These are phyloP conservation scores for Pavo muticus DNA, from an alignment of 2,113 vertebrate species.

Conservation along the genomic window DNA sequence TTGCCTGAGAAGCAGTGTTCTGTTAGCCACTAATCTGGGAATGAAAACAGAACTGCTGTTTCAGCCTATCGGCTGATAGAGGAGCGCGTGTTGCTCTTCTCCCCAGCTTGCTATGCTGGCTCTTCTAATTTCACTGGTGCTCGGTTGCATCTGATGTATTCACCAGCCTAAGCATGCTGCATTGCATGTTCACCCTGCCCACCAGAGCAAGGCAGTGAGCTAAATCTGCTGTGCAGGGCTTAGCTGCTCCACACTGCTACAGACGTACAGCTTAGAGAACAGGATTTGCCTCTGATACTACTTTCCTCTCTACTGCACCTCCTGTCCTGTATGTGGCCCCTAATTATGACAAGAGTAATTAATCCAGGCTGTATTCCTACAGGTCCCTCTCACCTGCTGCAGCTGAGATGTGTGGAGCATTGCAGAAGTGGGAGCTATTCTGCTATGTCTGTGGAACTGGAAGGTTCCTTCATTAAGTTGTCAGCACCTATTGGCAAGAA, in stretches of 20 bases:
- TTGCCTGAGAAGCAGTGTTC: neutral
- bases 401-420: neutral
- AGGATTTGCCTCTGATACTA: neutral
- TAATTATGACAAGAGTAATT: neutral
- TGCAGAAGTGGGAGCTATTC: neutral
- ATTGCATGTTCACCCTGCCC: neutral
- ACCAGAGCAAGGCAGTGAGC: neutral
- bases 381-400: neutral
- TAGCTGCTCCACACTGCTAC: neutral
- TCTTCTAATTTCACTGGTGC: neutral
- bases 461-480: rapidly evolving
- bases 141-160: neutral
- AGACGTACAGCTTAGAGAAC: neutral
- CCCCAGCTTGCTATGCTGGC: neutral
- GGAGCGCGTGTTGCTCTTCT: neutral
- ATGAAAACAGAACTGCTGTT: neutral
- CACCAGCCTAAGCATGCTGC: neutral
- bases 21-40: neutral
- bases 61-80: neutral
- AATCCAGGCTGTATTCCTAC: neutral
- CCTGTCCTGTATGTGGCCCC: neutral
- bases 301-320: neutral
- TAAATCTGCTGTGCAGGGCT: neutral
- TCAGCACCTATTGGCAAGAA: neutral
- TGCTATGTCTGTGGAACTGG: neutral